These are phyloP conservation scores for Python bivittatus DNA, from an alignment of 2,113 vertebrate genomes.

Conservation along the genomic window DNA sequence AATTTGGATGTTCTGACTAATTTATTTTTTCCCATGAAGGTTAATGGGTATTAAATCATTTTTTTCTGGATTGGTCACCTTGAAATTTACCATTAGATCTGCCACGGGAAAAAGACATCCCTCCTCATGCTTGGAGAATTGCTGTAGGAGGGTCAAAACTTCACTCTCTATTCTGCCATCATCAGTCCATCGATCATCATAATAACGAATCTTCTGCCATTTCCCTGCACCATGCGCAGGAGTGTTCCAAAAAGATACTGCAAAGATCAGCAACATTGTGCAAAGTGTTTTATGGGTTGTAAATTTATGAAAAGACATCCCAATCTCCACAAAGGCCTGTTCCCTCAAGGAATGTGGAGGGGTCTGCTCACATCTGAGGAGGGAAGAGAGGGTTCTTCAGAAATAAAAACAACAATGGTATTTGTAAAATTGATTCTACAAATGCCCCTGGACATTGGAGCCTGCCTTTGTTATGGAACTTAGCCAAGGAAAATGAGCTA, in stretches of 20 bases:
- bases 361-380: not conserved
- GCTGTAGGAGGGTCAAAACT: not conserved
- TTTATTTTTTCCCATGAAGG: not conserved
- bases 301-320: not conserved
- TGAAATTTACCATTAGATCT: not conserved
- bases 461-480: not conserved
- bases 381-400: not conserved
- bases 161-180: slow-evolving; percentile 51
- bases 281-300: not conserved
- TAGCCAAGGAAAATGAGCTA: too few relatives aligned
- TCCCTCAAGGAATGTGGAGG: not conserved
- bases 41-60: not conserved
- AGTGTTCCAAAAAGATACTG: accelerated
- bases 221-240: not conserved
- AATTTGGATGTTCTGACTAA: not conserved
- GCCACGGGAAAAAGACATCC: not conserved
- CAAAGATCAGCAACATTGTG: not conserved
- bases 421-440: not conserved
- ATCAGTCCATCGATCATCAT: not conserved
- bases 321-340: not conserved
- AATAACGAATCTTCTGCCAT: not conserved
- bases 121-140: not conserved
- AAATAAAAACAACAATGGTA: not conserved
- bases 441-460: not conserved
- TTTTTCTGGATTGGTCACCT: not conserved